Base-by-base conservation (phyloP, 2,888 invertebrate species). In the Temnothorax unifasciatus region DNA sequence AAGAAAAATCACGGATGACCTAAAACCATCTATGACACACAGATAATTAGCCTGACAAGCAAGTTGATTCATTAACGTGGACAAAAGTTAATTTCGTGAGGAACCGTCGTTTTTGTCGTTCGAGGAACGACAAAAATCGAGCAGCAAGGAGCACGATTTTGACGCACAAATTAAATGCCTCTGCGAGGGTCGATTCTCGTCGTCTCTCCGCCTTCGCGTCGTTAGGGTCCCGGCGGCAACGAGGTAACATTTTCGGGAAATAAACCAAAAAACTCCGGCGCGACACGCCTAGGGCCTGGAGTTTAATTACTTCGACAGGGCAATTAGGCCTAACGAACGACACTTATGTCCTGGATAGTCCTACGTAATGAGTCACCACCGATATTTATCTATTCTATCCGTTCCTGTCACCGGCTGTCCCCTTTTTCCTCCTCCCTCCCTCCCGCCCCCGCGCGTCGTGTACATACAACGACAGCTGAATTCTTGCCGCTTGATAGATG, bases 321-420 rank as follows among this genome's bases (percentile, higher is more conserved):
- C 82, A 87, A 87, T 86, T 87, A 87, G 85, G 87, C 85, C 85
- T 74, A 86, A 81, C 79, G 86, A 79, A 83, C 76, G 64, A 81
- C 79, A 84, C 69, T 66, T 81, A 69, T 77, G 83, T 84, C 47
- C 50, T 34, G 73, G 47, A 63, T 44, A 54, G 69, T 41, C 21
- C 68, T 29, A 38, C 75, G 61, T 87, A 85, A 87, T 83, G 85
- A 85, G 66, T 85, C 79, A 69, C 74, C 69, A 61, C 69, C 71
- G 87, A 83, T 86, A 84, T 86, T 86, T 86, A 86, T 86, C 86
- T 82, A 81, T 86, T 86, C 75, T 64, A 52, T 66, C 44, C 71
- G n/a, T 25, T 61, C 75, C 41, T 61, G 84, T 84, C 82, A 76
- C 66, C 54, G 64, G 54, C 41, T 38, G 69, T 29, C 54, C 25